Evolutionary conservation across 2,797 vertebrate species (phyloP).

Genomic region (Meriones psammophilus): DNA sequence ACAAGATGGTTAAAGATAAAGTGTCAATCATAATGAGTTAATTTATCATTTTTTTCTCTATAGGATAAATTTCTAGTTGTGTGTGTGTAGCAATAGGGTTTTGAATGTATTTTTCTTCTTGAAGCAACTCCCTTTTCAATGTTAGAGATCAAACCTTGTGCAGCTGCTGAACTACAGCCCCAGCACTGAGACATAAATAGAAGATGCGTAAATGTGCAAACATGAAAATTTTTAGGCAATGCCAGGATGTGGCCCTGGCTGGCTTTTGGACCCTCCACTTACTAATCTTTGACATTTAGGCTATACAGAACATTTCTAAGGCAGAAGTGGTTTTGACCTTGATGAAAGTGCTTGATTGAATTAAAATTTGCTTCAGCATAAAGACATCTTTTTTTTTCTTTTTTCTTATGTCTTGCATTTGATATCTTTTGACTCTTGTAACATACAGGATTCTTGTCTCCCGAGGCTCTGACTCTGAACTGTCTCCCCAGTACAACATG

Average conservation of each 20-base stretch:
- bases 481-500: background rate
- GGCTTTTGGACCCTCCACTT: rapidly evolving
- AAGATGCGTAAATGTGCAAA: background rate
- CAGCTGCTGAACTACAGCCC: background rate
- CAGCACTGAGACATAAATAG: background rate
- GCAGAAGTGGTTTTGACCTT: background rate
- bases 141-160: background rate
- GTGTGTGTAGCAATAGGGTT: background rate
- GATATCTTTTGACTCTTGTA: constrained; percentile 20
- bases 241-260: background rate
- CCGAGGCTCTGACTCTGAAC: constrained; percentile 41
- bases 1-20: background rate
- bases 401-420: constrained; percentile 32
- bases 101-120: background rate
- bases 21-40: too few species aligned
- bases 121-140: background rate
- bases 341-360: background rate
- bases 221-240: too few species aligned
- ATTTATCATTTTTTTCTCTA: constrained; percentile 25
- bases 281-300: background rate
- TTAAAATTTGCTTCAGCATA: background rate
- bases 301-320: background rate
- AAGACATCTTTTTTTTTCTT: background rate
- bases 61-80: background rate
- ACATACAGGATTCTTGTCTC: background rate